Base-by-base conservation (phyloP, 2,888 invertebrate genomes). In the Microdon myrmicae region DNA sequence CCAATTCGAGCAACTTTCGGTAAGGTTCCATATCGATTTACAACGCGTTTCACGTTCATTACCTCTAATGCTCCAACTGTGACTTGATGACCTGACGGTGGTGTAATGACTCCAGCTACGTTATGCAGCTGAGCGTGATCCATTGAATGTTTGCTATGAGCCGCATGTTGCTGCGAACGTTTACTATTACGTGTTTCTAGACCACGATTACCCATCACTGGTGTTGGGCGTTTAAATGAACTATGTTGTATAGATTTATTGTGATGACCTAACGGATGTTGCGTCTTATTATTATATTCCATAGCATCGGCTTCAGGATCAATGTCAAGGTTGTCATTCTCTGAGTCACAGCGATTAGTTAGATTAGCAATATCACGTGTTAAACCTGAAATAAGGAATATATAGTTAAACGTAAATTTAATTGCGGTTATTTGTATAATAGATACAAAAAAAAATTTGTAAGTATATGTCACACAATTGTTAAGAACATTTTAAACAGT, bases 1-100 rank as follows among this genome's bases (percentile, higher is more conserved):
- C 96, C 96, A 71, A 98, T 97, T 68, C 97, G 86, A 6, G 95
- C 95, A 35, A 92, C 96, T 81, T 97, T 98, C 0, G 98, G 98
- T 73, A 98, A 82, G 6, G 98, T 98, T 10, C 98, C 98, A 78
- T 96, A 97, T 16, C 96, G 86, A 80, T 94, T 96, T 68, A 94
- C 94, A 32, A 95, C 95, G 69, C 94, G 88, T 74, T 94, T 91
- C 41, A 96, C 96, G 82, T 96, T 96, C 81, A 94, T 93, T 68
- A 95, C 94, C 81, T 96, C 96, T 70, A 96, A 83, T 13, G 96
- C 94, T 44, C 94, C 96, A 66, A 96, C 92, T 72, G 92, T 90
- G 20, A 92, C 87, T 71, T 84, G 84, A 59, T 78, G 75, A 2
- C 71, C 70, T 4, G 64, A 67, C 2, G 68, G 54, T 1, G 61